Conservation (phyloP, 2,797 vertebrate species). For the Poecilia picta region DNA sequence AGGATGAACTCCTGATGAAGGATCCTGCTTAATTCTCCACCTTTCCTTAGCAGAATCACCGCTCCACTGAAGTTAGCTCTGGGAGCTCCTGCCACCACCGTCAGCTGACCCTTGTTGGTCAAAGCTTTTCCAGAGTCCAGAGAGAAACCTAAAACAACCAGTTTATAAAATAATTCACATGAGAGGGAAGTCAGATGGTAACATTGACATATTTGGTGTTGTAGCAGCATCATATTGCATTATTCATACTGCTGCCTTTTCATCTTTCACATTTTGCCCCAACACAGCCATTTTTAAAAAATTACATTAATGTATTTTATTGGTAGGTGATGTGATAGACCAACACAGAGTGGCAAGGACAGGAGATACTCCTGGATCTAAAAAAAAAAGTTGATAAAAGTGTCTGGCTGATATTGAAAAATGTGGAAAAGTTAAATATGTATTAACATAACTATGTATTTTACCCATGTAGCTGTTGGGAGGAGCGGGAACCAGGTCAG, state of each 20-base stretch:
- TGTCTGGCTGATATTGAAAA: not conserved
- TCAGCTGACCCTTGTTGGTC: conserved; percentile 83
- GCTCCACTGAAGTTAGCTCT: conserved; percentile 93
- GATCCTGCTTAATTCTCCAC: not conserved
- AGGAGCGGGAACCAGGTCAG: conserved; percentile 86
- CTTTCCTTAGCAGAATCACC: conserved; percentile 89
- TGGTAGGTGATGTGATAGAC: not conserved
- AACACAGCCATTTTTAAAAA: not conserved
- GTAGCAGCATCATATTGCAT: not conserved
- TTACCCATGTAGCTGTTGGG: conserved; percentile 97
- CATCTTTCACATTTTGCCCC: not conserved
- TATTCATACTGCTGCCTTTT: not conserved
- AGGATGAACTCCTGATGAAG: conserved; percentile 82
- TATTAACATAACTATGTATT: conserved; percentile 17
- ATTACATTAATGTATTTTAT: not conserved
- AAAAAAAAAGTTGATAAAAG: not conserved
- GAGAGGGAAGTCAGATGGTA: not conserved
- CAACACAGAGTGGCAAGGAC: not conserved
- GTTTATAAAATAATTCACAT: not conserved
- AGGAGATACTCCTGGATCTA: not conserved
- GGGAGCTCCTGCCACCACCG: conserved; percentile 94
- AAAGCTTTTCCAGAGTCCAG: conserved; percentile 90
- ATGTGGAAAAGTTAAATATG: not conserved
- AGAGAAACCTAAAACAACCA: conserved; percentile 88
- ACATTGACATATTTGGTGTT: not conserved